These are phyloP conservation scores for Toxostoma redivivum DNA, from an alignment of 2,113 vertebrate species.

Conservation along the genomic window DNA sequence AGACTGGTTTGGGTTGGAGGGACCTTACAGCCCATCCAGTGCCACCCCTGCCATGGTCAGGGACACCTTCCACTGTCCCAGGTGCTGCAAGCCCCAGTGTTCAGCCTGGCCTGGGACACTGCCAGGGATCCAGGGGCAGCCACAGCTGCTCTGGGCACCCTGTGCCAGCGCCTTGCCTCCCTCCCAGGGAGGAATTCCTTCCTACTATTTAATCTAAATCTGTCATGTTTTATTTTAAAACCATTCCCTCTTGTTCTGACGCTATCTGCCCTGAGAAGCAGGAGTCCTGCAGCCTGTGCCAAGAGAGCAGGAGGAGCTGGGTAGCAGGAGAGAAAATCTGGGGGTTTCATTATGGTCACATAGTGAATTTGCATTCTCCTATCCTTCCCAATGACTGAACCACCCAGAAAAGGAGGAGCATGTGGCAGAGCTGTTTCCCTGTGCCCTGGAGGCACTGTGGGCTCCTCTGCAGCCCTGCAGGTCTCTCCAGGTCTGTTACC, in stretches of 20 bases:
- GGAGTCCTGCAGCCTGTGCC: background rate
- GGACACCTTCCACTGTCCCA: background rate
- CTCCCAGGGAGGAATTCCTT: background rate
- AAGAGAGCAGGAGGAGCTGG: background rate
- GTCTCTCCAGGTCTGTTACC: background rate
- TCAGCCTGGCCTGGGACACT: background rate
- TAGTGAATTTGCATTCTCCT: background rate
- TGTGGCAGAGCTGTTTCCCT: background rate
- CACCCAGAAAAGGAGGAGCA: background rate
- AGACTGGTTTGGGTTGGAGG: background rate
- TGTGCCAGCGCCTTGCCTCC: background rate
- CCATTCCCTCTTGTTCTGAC: background rate
- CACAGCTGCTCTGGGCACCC: background rate
- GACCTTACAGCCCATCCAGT: accelerated
- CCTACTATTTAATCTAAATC: background rate
- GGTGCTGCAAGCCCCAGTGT: background rate
- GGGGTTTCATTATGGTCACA: background rate
- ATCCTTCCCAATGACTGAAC: background rate
- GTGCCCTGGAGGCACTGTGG: background rate
- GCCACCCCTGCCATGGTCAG: background rate
- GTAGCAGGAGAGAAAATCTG: background rate
- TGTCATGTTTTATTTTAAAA: background rate
- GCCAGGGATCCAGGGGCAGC: background rate
- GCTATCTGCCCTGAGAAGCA: background rate
- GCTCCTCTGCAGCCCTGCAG: background rate